Percentiles rank a stretch among this genome's conserved stretches.
Evolutionary conservation across 2,888 invertebrate species (phyloP).

Genomic region (Macrophya alboannulata): DNA sequence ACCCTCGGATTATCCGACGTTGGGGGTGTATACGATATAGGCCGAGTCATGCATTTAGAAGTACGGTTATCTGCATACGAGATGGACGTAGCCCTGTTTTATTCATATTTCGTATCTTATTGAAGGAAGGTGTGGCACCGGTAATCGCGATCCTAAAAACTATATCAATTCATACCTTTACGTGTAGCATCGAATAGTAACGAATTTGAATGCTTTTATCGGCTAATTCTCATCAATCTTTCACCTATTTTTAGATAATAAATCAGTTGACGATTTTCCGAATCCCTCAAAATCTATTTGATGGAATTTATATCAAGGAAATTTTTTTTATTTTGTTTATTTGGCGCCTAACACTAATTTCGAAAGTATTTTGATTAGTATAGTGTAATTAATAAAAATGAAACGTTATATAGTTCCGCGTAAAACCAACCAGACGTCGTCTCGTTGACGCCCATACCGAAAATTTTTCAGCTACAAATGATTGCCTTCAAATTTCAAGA

Average conservation of each 20-base stretch:
- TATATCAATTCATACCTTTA: slow-evolving; percentile 9
- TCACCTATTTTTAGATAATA: not conserved
- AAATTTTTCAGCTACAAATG: too few relatives aligned
- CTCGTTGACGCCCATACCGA: too few relatives aligned
- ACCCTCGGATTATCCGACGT: slow-evolving; percentile 49
- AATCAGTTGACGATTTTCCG: not conserved
- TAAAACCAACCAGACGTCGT: too few relatives aligned
- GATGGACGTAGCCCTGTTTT: slow-evolving; percentile 54
- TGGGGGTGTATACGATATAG: slow-evolving; percentile 37
- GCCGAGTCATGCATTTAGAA: slow-evolving; percentile 49
- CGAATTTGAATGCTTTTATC: not conserved
- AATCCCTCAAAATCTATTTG: not conserved
- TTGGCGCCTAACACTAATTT: too few relatives aligned
- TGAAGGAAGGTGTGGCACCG: slow-evolving; percentile 12
- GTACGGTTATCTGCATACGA: slow-evolving; percentile 51
- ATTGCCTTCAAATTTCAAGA: too few relatives aligned
- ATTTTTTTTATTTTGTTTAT: too few relatives aligned
- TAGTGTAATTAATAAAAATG: too few relatives aligned
- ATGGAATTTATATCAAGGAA: not conserved
- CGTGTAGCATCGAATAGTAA: not conserved
- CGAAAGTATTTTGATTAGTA: too few relatives aligned
- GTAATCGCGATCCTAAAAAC: slow-evolving; percentile 3
- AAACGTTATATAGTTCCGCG: too few relatives aligned
- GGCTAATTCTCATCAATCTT: not conserved
- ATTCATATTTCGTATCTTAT: slow-evolving; percentile 56